Conservation (phyloP, 2,113 vertebrate species). For the Tetrax tetrax region DNA sequence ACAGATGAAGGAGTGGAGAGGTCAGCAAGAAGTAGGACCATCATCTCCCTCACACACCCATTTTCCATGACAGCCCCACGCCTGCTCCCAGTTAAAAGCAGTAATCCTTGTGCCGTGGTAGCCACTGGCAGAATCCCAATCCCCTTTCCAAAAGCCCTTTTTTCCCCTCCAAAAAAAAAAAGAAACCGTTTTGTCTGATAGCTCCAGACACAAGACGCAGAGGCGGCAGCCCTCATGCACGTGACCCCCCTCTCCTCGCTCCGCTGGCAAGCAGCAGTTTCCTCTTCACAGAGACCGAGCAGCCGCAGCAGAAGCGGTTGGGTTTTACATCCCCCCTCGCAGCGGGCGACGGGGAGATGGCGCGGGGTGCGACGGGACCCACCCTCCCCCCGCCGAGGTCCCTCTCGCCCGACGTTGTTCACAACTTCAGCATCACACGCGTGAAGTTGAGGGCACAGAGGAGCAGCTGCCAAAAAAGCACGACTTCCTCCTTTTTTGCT, state of each 20-base stretch:
- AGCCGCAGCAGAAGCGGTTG: background rate
- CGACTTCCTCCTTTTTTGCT: background rate
- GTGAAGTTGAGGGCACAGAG: background rate
- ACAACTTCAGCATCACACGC: accelerated
- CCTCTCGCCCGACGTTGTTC: background rate
- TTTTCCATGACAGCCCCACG: background rate
- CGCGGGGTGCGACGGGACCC: accelerated
- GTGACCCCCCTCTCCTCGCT: background rate
- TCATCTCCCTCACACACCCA: accelerated
- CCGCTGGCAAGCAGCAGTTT: accelerated
- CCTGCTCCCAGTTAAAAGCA: background rate
- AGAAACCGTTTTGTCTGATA: background rate
- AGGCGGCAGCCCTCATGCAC: accelerated
- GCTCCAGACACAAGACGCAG: background rate
- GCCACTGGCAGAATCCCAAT: background rate
- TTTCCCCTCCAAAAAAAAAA: background rate
- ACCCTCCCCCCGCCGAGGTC: background rate
- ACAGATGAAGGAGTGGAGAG: background rate
- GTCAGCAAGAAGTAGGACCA: background rate
- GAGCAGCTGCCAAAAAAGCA: background rate
- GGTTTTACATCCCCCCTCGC: background rate
- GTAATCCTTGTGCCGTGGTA: accelerated
- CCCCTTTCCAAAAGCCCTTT: background rate
- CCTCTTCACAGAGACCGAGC: background rate
- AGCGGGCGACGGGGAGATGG: accelerated